Base-by-base conservation (phyloP, 2,888 invertebrate genomes). In the Apamea epomidion region DNA sequence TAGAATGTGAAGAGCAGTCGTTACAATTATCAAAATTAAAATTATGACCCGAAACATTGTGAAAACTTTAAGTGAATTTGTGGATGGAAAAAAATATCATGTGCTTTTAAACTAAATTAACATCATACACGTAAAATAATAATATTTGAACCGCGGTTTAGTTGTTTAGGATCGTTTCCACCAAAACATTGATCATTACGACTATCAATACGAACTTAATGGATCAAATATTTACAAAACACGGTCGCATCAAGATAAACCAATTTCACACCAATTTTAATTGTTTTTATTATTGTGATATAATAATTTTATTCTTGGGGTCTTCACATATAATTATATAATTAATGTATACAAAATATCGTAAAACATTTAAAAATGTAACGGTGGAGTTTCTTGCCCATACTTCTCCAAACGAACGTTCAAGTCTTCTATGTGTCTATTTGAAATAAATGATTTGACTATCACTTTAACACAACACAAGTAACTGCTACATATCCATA, bases 21-120 rank as follows among this genome's bases (percentile, higher is more conserved):
- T 83, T 86, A 62, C 75, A 82, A 82, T 83, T 82, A 83, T 60
- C 37, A 82, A 83, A 86, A 83, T 74, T 82, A 71, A 82, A 82
- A 71, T 74, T 82, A 86, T 75, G 86, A 82, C 45, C 70, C 81
- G 45, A 82, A 86, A 74, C 60, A 54, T 82, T 83, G 60, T 21
- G 74, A 86, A 81, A 68, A 45, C 37, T 12, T 58, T 7, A 2
- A 16, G 2, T 16, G n/a, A 58, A 42, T 21, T 54, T 68, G 21
- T 54, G 8, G 14, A 45, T 18, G 2, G 64, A 65, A 25, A 62
- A 6, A 21, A 42, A 32, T n/a, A 25, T 42, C 16, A 3, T 29
- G 10, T n/a, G 3, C 1, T 76, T 37, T 18, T n/a, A 62, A 18
- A 32, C n/a, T 18, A 74, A 51, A 77, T 29, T 18, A 5, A 25